A percentile compares a stretch with the other conserved stretches of the same genome.
phyloP scores from a whole-genome alignment of 2,888 invertebrate species.

The Drosophila birchii region DNA sequence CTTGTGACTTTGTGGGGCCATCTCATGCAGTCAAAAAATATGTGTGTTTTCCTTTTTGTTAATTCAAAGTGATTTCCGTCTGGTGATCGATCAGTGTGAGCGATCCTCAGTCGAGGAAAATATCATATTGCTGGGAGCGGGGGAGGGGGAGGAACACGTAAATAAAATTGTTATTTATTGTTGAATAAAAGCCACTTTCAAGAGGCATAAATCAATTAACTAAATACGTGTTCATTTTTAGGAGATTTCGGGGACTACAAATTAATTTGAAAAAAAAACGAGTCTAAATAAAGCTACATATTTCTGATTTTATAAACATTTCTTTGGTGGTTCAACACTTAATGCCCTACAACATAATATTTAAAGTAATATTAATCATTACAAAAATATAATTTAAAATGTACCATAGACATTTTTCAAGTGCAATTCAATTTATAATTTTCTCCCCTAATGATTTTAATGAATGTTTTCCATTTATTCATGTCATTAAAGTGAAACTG shows the following conservation, averaged over 20 bases:
- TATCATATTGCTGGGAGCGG: not conserved
- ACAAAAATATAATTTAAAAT: too few relatives aligned
- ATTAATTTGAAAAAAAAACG: not conserved
- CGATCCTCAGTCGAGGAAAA: not conserved
- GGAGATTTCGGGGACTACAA: too few relatives aligned
- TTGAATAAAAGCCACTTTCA: not conserved
- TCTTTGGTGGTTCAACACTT: not conserved
- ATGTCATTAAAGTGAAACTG: constrained; percentile 4
- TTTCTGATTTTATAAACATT: not conserved
- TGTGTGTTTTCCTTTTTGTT: not conserved
- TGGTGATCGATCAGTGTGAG: constrained; percentile 1
- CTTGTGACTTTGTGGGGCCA: constrained; percentile 13
- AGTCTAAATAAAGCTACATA: too few relatives aligned
- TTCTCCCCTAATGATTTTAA: not conserved
- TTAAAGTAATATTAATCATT: not conserved
- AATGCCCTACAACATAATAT: not conserved
- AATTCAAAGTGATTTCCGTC: not conserved
- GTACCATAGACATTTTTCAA: not conserved
- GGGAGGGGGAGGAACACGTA: not conserved
- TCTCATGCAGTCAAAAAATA: constrained; percentile 8
- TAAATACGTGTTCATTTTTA: not conserved
- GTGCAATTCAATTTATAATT: constrained; percentile 9
- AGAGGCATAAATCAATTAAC: constrained; percentile 1
- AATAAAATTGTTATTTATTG: constrained; percentile 1
- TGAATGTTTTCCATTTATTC: constrained; percentile 11